These are phyloP conservation scores for Huso huso DNA, from an alignment of 2,797 vertebrate genomes.

Conservation along the genomic window DNA sequence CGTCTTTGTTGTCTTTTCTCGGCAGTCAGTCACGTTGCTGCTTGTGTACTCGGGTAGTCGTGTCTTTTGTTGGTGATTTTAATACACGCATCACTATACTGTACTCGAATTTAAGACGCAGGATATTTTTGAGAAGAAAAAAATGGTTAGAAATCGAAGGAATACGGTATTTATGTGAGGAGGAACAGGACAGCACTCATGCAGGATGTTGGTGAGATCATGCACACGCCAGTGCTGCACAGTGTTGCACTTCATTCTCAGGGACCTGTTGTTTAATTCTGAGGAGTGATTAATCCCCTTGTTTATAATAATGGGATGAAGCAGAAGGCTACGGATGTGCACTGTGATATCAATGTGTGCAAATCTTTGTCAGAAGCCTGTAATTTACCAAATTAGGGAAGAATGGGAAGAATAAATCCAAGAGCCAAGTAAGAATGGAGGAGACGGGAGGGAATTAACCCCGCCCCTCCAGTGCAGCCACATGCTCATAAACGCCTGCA, in stretches of 20 bases:
- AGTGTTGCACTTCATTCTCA: background rate
- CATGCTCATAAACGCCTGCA: too few relatives aligned
- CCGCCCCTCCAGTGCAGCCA: background rate
- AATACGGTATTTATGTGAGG: too few relatives aligned
- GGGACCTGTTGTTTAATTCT: background rate
- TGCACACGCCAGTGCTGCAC: background rate
- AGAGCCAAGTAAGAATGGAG: background rate
- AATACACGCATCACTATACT: too few relatives aligned
- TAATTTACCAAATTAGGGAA: conserved; percentile 5
- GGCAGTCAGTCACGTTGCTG: too few relatives aligned
- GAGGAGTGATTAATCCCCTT: background rate
- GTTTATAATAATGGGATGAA: background rate
- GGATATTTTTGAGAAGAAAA: too few relatives aligned
- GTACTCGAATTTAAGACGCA: too few relatives aligned
- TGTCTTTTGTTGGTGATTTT: too few relatives aligned
- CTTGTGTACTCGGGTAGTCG: too few relatives aligned
- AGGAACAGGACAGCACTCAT: too few relatives aligned
- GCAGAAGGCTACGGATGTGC: background rate
- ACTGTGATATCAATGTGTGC: background rate
- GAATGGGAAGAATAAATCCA: background rate
- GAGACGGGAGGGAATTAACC: background rate
- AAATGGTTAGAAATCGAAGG: too few relatives aligned
- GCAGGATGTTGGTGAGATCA: too few relatives aligned
- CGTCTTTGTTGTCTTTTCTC: too few relatives aligned
- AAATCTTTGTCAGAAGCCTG: background rate